These are phyloP conservation scores for Drosophila leonis DNA, from an alignment of 2,888 invertebrate species.

Conservation along the genomic window DNA sequence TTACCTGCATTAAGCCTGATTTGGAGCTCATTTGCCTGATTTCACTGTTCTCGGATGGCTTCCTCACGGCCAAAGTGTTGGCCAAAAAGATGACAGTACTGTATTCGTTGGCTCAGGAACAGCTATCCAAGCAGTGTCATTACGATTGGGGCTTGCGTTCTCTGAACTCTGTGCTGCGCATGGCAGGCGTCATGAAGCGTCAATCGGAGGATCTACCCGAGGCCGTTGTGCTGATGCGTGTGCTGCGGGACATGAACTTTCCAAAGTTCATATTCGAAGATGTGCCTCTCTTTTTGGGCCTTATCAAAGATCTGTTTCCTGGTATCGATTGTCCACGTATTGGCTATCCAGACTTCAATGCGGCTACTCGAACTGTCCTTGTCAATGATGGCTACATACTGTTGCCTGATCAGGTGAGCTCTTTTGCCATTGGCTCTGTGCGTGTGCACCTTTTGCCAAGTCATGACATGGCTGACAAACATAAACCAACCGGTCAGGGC, in stretches of 20 bases:
- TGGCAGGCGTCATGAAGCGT: conserved; percentile 95
- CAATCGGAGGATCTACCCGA: conserved; percentile 92
- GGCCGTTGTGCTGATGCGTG: conserved; percentile 95
- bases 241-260: conserved; percentile 95
- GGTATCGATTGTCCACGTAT: conserved; percentile 95
- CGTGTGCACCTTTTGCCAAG: conserved; percentile 25
- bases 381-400: conserved; percentile 89
- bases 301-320: conserved; percentile 95
- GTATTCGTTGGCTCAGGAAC: conserved; percentile 94
- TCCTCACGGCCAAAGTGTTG: conserved; percentile 94
- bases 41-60: conserved; percentile 96
- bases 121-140: conserved; percentile 96
- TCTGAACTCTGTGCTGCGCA: conserved; percentile 95
- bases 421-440: conserved; percentile 4
- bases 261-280: conserved; percentile 97
- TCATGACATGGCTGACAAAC: conserved; percentile 60
- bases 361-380: conserved; percentile 90
- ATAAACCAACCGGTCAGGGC: conserved; percentile 14
- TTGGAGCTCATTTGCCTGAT: conserved; percentile 96
- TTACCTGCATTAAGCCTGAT: conserved; percentile 96
- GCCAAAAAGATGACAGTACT: conserved; percentile 98
- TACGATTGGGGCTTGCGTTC: conserved; percentile 97
- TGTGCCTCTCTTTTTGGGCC: conserved; percentile 94
- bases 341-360: conserved; percentile 94
- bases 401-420: conserved; percentile 88